Conservation (phyloP, 2,797 vertebrate genomes). For the Myotis planiceps region DNA sequence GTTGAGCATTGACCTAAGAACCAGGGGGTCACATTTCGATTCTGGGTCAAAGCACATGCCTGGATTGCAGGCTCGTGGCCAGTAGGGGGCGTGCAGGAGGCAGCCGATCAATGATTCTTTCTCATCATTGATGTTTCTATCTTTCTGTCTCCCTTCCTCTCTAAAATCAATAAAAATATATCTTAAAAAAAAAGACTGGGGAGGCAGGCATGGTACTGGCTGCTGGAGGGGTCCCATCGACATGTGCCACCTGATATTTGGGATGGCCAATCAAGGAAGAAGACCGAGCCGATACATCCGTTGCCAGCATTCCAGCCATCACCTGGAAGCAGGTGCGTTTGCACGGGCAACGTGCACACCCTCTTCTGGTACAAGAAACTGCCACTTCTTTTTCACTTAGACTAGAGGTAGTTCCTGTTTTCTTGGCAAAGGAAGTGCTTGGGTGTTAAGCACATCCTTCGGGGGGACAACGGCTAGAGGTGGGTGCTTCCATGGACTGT, state of each 20-base stretch:
- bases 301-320: not conserved
- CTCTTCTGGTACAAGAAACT: rapidly evolving
- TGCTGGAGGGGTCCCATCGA: not conserved
- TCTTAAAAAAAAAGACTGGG: too few species aligned
- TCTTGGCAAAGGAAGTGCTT: not conserved
- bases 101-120: too few species aligned
- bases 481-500: not conserved
- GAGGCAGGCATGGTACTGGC: not conserved
- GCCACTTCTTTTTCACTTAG: rapidly evolving
- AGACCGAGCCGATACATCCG: rapidly evolving
- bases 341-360: rapidly evolving
- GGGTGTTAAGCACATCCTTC: not conserved
- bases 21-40: too few species aligned
- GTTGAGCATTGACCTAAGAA: too few species aligned
- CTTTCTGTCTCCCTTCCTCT: too few species aligned
- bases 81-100: too few species aligned
- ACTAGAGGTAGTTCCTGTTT: not conserved
- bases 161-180: too few species aligned
- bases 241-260: not conserved
- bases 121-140: too few species aligned
- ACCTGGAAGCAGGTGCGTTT: rapidly evolving
- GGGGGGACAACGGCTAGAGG: not conserved
- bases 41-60: too few species aligned
- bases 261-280: not conserved
- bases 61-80: too few species aligned